phyloP scores from a whole-genome alignment of 2,113 vertebrate genomes.

The Otus sunia region DNA sequence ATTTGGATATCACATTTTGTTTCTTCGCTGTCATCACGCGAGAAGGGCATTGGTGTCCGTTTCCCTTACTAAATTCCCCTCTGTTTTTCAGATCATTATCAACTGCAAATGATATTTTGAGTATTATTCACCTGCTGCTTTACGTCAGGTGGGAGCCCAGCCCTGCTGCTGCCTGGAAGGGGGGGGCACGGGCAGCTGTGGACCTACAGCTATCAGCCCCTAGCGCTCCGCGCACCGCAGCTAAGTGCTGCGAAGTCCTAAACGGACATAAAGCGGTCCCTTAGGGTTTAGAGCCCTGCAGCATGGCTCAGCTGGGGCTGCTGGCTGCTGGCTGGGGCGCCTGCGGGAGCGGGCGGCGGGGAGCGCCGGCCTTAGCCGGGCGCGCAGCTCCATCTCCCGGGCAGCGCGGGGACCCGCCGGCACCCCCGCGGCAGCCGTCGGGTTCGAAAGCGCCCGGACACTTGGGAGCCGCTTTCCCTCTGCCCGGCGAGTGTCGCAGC shows the following conservation, averaged over 20 bases:
- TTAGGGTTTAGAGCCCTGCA: neutral
- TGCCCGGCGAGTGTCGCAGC: fast-evolving
- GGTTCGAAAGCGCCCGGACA: no score
- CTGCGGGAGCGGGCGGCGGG: neutral
- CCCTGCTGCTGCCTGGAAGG: fast-evolving
- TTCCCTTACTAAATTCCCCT: neutral
- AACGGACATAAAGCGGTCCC: neutral
- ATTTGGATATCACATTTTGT: neutral
- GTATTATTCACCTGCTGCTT: neutral
- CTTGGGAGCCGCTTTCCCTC: fast-evolving
- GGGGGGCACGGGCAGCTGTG: neutral
- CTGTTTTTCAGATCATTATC: neutral
- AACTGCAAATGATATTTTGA: neutral
- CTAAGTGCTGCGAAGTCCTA: no score
- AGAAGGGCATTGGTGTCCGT: neutral
- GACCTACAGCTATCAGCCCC: fast-evolving
- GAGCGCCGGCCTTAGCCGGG: neutral
- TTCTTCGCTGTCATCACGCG: neutral
- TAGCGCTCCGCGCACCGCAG: neutral
- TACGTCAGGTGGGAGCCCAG: neutral
- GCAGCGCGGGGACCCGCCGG: neutral
- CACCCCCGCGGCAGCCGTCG: neutral
- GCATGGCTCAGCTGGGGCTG: neutral
- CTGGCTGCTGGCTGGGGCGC: no score
- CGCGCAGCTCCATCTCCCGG: slow-evolving; percentile 72